Evolutionary conservation across 1,140 invertebrate species (phyloP), one percentile per base, ranked within the genome.

Genomic region (Orchestia grillus): DNA sequence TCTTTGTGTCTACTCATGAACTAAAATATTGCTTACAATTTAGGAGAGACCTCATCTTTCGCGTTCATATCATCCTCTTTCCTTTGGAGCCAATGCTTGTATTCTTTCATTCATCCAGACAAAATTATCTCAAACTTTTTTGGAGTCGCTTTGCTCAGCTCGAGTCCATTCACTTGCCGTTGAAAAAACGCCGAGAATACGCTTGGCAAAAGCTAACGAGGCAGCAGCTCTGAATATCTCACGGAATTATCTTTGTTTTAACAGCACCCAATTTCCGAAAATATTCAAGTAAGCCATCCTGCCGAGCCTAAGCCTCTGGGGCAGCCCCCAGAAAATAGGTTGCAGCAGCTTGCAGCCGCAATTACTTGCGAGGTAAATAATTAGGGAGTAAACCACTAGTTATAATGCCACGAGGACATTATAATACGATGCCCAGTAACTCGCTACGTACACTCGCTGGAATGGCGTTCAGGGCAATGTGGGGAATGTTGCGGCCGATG

Each of bases 301-400:
- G 88, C 88, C 43, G 88, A 41, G 41, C 88, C 43, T 16, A 90
- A 90, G 88, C 88, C 88, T 90, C 3, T 44, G 41, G 88, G 15
- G 62, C 28, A 1, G 11, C 28, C 11, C 15, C 11, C 62, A 77
- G 62, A 77, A 77, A 77, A 77, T 77, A 77, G 1, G 62, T 77
- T 77, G 62, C 62, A 77, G 62, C 62, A 77, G 62, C 62, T 77
- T 77, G 62, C 62, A 77, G n/a, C 41, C 88, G 88, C 43, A 90
- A 90, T 90, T 90, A 90, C 43, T 90, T 42, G 43, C 43, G 16
- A 42, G 44, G 43, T 45, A 94, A 44, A 94, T 94, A 94, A 94
- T 94, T 94, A 94, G 6, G 43, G 40, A 94, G 92, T 94, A 94
- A 94, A 47, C 44, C 92, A 94, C 6, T 94, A 28, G 92, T 94